Evolutionary conservation across 2,888 invertebrate species (phyloP), one percentile per base, ranked within the genome.

Genomic region (Drosophila greeni): DNA sequence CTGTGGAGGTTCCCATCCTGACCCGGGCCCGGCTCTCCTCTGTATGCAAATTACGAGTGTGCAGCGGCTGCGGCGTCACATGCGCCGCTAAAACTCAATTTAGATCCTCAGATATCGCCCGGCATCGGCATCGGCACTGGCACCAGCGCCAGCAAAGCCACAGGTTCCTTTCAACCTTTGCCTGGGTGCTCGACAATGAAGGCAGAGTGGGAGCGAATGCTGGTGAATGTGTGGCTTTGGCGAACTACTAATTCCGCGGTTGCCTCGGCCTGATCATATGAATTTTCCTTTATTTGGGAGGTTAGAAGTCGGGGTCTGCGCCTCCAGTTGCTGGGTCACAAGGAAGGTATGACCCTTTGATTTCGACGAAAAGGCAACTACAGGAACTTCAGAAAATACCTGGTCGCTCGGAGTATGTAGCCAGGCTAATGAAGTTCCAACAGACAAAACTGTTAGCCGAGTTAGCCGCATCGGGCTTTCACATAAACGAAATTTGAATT

Each of bases 81-180:
- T 80, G 80, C 80, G 79, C 85, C 82, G 84, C 85, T 70, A 76
- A 85, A 85, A 85, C 85, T 85, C 84, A 81, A 81, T 81, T 85
- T 81, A 81, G 81, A 81, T 81, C 56, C 70, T 47, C 59, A 69
- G 81, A 81, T 81, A 81, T 73, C 70, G 74, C 66, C 72, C 69
- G 66, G 82, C 73, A 76, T 60, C 72, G 45, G 36, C 62, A 40
- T 60, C 72, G 45, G 36, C 62, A 40, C 18, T 12, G 24, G 16
- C 12, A 18, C 16, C 43, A 45, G 43, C 69, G 65, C 57, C 74
- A 68, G 42, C 58, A 45, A 60, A 58, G 61, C 69, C 54, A 56
- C 72, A 82, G 80, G 58, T 79, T 66, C 56, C 70, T 62, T 60
- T 61, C 57, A 45, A 43, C 37, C 52, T 57, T 54, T 18, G 6